Evolutionary conservation across 23 tunicate genomes (phyloP), one percentile per base, ranked within the genome.

Genomic region (Trididemnum nubilum): DNA sequence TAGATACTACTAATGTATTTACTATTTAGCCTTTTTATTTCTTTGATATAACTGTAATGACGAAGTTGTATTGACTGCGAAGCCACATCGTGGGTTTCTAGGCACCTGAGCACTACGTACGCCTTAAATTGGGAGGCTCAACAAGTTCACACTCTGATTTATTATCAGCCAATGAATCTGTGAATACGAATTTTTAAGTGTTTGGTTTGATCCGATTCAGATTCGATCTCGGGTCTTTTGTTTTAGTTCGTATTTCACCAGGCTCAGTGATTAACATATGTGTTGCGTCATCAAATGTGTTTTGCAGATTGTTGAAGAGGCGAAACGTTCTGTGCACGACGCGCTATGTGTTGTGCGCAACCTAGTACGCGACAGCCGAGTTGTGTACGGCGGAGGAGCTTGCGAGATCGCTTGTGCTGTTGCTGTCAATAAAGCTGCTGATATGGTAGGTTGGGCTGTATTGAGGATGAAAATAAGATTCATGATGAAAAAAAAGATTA

Each of bases 381-480:
- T 96, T 76, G 99, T 96, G 64, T 96, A 96, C 71, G 99, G 99
- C 24, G 99, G 99, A 21, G 99, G 99, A 1, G 94, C 99, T 25
- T 93, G 97, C 72, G 99, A 96, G 60, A 85, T 96, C 65, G 99
- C 99, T 2, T 91, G 97, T 72, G 87, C 99, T 2, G 76, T 96
- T 72, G 89, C 97, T 34, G 99, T 96, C 0, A 65, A 93, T 29
- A 86, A 96, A 36, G 97, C 90, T 12, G 99, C 99, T n/a, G 99
- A 96, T 71, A 64, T 91, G 90, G 87, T 83, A 73, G 61, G 81
- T 44, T n/a, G n/a, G n/a, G n/a, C n/a, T n/a, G n/a, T n/a, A n/a
- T n/a, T n/a, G n/a, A n/a, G n/a, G n/a, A n/a, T n/a, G n/a, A n/a
- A n/a, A n/a, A n/a, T n/a, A n/a, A n/a, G n/a, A n/a, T n/a, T n/a